Evolutionary conservation across 2,797 vertebrate genomes (phyloP).

Genomic region (Setipinna tenuifilis): DNA sequence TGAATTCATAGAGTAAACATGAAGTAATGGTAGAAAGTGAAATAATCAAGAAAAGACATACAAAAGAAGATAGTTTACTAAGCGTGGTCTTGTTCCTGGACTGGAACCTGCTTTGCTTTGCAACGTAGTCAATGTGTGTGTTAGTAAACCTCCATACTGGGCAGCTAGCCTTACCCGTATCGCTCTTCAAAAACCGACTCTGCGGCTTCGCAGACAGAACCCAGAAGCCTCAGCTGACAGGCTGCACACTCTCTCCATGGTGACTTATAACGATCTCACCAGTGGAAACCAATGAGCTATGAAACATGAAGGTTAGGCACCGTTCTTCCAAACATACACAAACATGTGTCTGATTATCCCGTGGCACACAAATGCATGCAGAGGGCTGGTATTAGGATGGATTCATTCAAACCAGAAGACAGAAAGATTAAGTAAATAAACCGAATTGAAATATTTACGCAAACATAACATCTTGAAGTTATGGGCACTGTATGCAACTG

Average conservation of each 20-base stretch:
- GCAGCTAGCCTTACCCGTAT: constrained; percentile 54
- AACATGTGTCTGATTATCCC: constrained; percentile 69
- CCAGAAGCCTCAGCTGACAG: constrained; percentile 19
- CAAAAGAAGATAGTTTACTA: constrained; percentile 57
- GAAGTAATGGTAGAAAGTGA: not conserved
- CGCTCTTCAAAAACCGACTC: constrained; percentile 59
- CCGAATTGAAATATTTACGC: not conserved
- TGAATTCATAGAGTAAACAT: constrained; percentile 42
- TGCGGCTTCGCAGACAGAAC: constrained; percentile 33
- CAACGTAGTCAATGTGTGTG: constrained; percentile 33
- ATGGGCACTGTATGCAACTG: not conserved
- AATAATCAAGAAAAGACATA: constrained; percentile 53
- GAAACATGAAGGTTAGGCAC: constrained; percentile 61
- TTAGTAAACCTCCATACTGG: not conserved
- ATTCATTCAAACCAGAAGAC: constrained; percentile 3
- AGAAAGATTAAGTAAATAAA: not conserved
- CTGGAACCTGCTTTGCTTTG: too few species aligned
- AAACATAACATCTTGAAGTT: not conserved
- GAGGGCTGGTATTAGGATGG: not conserved
- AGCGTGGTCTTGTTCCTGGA: constrained; percentile 65
- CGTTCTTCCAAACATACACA: constrained; percentile 61
- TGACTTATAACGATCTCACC: constrained; percentile 53
- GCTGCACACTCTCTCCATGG: constrained; percentile 47
- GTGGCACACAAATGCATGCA: constrained; percentile 13
- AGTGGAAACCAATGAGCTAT: constrained; percentile 66